Percentiles rank a stretch among this genome's conserved stretches.
Conservation (phyloP, 2,113 vertebrate genomes). For the Leptosomus discolor region DNA sequence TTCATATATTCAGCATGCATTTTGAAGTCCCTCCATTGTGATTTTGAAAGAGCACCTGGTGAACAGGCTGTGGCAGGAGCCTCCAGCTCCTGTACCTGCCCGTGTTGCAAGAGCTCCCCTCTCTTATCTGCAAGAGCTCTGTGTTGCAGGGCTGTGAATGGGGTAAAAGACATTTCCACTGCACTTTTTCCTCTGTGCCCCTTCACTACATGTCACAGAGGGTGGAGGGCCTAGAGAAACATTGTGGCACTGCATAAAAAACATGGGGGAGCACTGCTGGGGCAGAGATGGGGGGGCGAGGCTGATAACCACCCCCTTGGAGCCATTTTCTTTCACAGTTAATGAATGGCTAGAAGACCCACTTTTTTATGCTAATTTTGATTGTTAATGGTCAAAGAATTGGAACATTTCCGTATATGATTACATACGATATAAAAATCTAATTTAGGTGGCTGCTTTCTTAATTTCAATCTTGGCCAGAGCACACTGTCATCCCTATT, state of each 20-base stretch:
- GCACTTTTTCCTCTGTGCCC: not conserved
- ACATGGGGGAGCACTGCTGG: not conserved
- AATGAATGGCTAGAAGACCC: not conserved
- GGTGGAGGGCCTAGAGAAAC: not conserved
- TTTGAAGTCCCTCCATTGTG: not conserved
- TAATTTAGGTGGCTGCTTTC: not conserved
- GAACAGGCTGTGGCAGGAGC: not conserved
- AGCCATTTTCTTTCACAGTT: not conserved
- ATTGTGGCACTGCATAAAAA: not conserved
- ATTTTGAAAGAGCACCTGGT: not conserved
- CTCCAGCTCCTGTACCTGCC: not conserved
- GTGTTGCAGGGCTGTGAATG: rapidly evolving
- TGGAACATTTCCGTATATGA: not conserved
- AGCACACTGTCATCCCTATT: not conserved
- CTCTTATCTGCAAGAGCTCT: not conserved
- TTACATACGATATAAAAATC: not conserved
- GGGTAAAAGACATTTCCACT: not conserved
- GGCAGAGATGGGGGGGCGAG: rapidly evolving
- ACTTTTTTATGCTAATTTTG: not conserved
- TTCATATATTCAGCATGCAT: rapidly evolving
- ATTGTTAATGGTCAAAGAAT: not conserved
- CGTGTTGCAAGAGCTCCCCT: not conserved
- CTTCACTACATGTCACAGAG: not conserved
- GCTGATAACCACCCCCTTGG: not conserved
- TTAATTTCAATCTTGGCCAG: not conserved